Percentiles rank a stretch among this genome's conserved stretches.
phyloP scores from a whole-genome alignment of 1,140 invertebrate genomes.

The Drosophila pallidifrons region DNA sequence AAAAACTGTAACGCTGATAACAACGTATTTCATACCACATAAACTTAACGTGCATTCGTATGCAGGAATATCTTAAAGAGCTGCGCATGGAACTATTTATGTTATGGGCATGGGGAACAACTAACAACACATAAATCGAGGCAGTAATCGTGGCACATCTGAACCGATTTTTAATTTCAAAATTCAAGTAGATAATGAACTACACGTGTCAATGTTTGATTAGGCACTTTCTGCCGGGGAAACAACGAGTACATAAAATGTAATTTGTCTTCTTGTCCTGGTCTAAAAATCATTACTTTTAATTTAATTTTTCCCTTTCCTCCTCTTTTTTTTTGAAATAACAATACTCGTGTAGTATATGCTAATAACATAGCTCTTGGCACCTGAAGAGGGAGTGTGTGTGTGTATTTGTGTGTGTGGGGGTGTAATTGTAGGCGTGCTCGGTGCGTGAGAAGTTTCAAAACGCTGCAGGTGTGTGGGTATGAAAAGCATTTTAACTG shows the following conservation, averaged over 20 bases:
- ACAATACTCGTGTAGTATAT: slow-evolving; percentile 56
- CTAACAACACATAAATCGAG: not conserved
- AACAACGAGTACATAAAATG: slow-evolving; percentile 25
- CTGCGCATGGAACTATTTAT: slow-evolving; percentile 26
- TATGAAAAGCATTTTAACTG: slow-evolving; percentile 68
- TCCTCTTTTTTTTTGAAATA: not conserved
- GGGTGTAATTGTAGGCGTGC: slow-evolving; percentile 16
- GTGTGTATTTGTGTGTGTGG: not conserved
- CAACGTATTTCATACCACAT: slow-evolving; percentile 32
- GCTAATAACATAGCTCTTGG: slow-evolving; percentile 35
- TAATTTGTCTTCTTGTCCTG: slow-evolving; percentile 64
- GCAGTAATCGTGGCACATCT: not conserved
- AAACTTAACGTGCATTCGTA: slow-evolving; percentile 66
- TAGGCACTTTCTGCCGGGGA: slow-evolving; percentile 18
- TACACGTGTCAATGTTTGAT: not conserved
- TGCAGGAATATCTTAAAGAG: slow-evolving; percentile 47
- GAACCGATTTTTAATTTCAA: not conserved
- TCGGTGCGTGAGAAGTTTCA: slow-evolving; percentile 42
- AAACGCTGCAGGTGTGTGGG: slow-evolving; percentile 67
- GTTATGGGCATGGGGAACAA: not conserved
- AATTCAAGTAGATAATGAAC: not conserved
- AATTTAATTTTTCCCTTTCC: slow-evolving; percentile 13
- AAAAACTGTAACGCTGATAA: slow-evolving; percentile 54
- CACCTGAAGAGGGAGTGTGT: not conserved
- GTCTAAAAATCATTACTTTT: slow-evolving; percentile 75